Evolutionary conservation across 2,113 vertebrate genomes (phyloP), one percentile per base, ranked within the genome.

Genomic region (Elephas maximus): DNA sequence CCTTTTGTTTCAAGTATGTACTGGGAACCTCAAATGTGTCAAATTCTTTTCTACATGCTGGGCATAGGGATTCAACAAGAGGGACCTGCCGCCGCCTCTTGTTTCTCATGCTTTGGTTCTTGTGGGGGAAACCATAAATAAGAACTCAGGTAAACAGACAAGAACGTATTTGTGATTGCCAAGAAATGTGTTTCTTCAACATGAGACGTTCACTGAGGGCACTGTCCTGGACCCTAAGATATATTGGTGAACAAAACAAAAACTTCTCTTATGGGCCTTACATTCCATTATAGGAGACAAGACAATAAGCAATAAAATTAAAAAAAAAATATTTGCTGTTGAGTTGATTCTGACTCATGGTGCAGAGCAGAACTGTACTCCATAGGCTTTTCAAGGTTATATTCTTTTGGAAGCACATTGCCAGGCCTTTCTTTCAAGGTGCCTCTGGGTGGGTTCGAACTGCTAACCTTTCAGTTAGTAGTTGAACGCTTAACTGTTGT

Each of bases 1-100:
- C 94, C 60, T 93, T 95, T 83, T 80, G 60, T 91, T 95, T 96
- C 69, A n/a, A 8, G 57, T 87, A 71, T 83, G 84, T 91, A 15
- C 53, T 65, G 74, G 57, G 88, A 28, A 90, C 41, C 62, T 83
- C 20, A 67, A 44, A 48, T 62, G 62, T 81, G 84, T 90, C 80
- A 44, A 57, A 48, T 74, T 60, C 15, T 82, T 83, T 94, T 80
- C 63, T 94, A 44, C 5, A 0, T 6, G 1, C 80, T 45, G 67
- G 76, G 23, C 24, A 1, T 12, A 21, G 8, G 0, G 67, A 63
- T 85, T 91, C 74, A 90, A 51, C 1, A 48, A 88, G 79, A 90
- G 53, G 85, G 33, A 44, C 2, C 4, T 30, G n/a, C 78, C 67
- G 2, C 80, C 91, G 80, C 41, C 12, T 76, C 26, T 0, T 45